Evolutionary conservation across 2,888 invertebrate species (phyloP).

Genomic region (Orthonychiurus folsomi): DNA sequence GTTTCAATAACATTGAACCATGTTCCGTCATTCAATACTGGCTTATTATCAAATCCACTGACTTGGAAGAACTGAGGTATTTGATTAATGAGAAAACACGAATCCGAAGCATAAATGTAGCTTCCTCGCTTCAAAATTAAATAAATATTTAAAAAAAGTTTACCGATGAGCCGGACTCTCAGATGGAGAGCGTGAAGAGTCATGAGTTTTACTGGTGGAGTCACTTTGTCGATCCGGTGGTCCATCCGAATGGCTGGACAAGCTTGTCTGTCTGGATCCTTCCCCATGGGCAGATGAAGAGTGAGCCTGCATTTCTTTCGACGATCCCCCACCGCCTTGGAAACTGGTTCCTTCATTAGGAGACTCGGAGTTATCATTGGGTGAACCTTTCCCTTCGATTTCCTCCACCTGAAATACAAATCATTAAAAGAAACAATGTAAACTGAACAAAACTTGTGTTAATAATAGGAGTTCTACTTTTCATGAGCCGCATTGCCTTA

Average conservation of each 20-base stretch:
- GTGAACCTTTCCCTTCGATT: slow-evolving; percentile 41
- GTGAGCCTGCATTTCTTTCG: neutral
- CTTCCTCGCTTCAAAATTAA: neutral
- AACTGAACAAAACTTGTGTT: too few species aligned
- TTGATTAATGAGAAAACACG: too few species aligned
- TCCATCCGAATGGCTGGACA: slow-evolving; percentile 36
- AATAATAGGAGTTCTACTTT: too few species aligned
- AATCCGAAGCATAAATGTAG: slow-evolving; percentile 11
- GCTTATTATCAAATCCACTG: too few species aligned
- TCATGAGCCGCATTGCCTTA: too few species aligned
- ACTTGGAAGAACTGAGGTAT: too few species aligned
- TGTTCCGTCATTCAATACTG: too few species aligned
- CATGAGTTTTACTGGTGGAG: slow-evolving; percentile 38
- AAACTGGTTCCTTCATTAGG: slow-evolving; percentile 28
- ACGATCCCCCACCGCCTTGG: slow-evolving; percentile 12
- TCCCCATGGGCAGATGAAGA: slow-evolving; percentile 21
- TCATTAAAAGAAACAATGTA: neutral
- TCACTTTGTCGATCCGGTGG: slow-evolving; percentile 36
- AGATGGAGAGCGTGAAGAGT: slow-evolving; percentile 38
- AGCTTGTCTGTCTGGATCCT: slow-evolving; percentile 14
- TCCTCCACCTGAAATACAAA: slow-evolving; percentile 42
- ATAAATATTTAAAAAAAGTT: neutral
- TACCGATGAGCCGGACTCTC: slow-evolving; percentile 40
- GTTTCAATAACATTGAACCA: too few species aligned
- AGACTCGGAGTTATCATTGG: slow-evolving; percentile 39